Conservation (phyloP, 1,140 invertebrate genomes). For the Pseudomyrmex cubaensis region DNA sequence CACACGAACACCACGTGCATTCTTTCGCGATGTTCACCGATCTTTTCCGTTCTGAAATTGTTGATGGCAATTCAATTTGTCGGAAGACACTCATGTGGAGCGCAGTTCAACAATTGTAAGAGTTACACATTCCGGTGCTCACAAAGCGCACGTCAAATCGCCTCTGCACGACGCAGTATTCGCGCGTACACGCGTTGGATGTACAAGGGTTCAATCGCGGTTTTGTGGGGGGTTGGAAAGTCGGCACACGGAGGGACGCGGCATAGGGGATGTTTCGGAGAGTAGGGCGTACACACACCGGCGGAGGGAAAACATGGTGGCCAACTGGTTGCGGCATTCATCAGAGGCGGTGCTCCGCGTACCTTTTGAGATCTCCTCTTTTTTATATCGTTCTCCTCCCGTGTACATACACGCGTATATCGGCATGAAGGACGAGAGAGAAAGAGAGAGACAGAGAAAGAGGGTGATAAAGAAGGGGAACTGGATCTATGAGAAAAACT, state of each 20-base stretch:
- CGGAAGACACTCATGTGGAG: conserved; percentile 1
- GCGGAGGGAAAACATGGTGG: conserved; percentile 77
- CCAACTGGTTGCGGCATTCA: conserved; percentile 81
- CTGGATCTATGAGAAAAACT: conserved; percentile 80
- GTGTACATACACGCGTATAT: conserved; percentile 60
- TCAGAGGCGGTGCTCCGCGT: conserved; percentile 80
- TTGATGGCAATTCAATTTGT: conserved; percentile 34
- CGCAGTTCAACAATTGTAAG: conserved; percentile 34
- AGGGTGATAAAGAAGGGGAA: conserved; percentile 12
- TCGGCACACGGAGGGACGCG: conserved; percentile 66
- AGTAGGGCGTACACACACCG: conserved; percentile 68
- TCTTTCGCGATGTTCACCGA: neutral
- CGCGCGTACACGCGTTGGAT: conserved; percentile 47
- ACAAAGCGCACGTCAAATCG: conserved; percentile 54
- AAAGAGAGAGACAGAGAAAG: conserved; percentile 2
- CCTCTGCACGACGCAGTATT: conserved; percentile 20
- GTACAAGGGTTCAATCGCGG: conserved; percentile 74
- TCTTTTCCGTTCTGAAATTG: conserved; percentile 22
- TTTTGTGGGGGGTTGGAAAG: conserved; percentile 74
- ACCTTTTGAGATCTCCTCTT: conserved; percentile 74
- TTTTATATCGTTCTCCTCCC: conserved; percentile 59
- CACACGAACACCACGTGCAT: neutral
- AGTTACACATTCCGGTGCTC: conserved; percentile 33
- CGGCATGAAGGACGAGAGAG: conserved; percentile 26
- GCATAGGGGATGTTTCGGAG: conserved; percentile 68